A percentile compares a stretch with the other conserved stretches of the same genome.
phyloP scores from a whole-genome alignment of 2,113 vertebrate species.

The Stegastes partitus region DNA sequence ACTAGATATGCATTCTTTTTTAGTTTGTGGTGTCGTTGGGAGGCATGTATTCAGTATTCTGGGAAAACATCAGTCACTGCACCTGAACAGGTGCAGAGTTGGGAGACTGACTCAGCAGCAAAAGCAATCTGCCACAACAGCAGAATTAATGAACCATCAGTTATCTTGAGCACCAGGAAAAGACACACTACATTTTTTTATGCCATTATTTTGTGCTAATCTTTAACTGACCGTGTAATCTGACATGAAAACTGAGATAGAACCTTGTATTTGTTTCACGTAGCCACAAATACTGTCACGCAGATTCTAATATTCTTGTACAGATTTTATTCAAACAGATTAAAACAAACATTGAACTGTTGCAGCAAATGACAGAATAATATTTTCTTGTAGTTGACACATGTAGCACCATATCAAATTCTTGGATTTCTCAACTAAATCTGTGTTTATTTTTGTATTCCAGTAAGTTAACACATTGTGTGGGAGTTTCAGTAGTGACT shows the following conservation, averaged over 20 bases:
- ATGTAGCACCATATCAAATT: neutral
- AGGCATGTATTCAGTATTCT: slow-evolving; percentile 1
- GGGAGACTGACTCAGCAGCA: slow-evolving; percentile 44
- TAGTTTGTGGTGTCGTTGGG: neutral
- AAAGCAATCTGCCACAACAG: slow-evolving; percentile 20
- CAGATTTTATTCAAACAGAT: neutral
- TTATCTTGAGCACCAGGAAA: neutral
- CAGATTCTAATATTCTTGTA: neutral
- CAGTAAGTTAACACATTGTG: slow-evolving; percentile 28
- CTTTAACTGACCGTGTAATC: no score
- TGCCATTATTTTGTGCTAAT: no score
- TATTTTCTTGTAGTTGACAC: neutral
- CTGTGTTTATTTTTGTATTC: slow-evolving; percentile 36
- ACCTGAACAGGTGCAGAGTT: slow-evolving; percentile 47
- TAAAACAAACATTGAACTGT: neutral
- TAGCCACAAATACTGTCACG: no score
- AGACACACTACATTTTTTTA: neutral
- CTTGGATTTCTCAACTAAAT: slow-evolving; percentile 3
- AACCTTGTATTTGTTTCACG: no score
- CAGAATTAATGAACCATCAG: slow-evolving; percentile 31
- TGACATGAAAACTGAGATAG: no score
- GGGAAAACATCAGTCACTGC: slow-evolving; percentile 1
- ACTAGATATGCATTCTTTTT: slow-evolving; percentile 15
- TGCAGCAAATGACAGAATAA: slow-evolving; percentile 1
- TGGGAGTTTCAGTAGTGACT: slow-evolving; percentile 21